A percentile compares a stretch with the other conserved stretches of the same genome.
Evolutionary conservation across 2,888 invertebrate species (phyloP).

Genomic region (Microchrysa polita): DNA sequence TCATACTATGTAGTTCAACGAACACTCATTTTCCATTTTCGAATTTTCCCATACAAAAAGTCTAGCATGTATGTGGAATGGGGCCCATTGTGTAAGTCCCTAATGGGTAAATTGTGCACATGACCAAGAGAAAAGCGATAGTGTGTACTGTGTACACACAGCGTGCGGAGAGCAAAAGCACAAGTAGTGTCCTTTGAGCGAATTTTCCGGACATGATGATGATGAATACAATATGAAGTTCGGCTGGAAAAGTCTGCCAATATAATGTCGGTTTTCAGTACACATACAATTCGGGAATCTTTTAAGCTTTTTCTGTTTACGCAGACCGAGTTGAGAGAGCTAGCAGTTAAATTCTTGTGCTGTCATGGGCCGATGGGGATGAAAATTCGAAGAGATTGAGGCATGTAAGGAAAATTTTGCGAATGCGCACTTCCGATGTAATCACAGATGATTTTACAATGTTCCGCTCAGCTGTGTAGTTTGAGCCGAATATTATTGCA

Average conservation of each 20-base stretch:
- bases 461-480: conserved; percentile 29
- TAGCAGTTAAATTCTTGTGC: too few relatives aligned
- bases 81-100: not conserved
- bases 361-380: not conserved
- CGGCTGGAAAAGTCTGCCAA: too few relatives aligned
- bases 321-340: not conserved
- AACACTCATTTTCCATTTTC: not conserved
- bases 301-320: conserved; percentile 22
- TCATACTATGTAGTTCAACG: not conserved
- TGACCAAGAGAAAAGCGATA: conserved; percentile 2
- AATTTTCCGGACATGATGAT: too few relatives aligned
- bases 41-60: too few relatives aligned
- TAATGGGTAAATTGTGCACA: conserved; percentile 9
- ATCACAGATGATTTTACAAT: conserved; percentile 42
- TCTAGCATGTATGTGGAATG: too few relatives aligned
- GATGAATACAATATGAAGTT: too few relatives aligned
- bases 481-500: conserved; percentile 27
- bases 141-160: not conserved
- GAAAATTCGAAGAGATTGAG: not conserved
- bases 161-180: not conserved
- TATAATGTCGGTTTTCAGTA: too few relatives aligned
- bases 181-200: too few relatives aligned
- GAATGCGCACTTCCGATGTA: conserved; percentile 18
- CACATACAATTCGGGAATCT: too few relatives aligned
- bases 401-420: not conserved